phyloP scores from a whole-genome alignment of 2,113 vertebrate genomes.

The Psammodynastes pulverulentus region DNA sequence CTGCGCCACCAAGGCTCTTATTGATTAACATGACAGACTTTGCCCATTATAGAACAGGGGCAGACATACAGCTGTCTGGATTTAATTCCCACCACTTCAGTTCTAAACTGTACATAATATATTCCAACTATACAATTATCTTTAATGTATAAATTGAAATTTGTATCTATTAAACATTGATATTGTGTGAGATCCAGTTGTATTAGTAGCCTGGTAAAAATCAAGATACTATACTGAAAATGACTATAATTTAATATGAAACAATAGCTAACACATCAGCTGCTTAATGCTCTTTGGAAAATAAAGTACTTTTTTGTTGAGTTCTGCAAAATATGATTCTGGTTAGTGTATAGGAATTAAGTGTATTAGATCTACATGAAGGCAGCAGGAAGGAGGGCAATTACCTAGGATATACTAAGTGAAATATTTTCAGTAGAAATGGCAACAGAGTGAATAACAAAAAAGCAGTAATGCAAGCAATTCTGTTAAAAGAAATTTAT shows the following conservation, averaged over 20 bases:
- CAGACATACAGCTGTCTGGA: not conserved
- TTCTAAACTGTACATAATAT: not conserved
- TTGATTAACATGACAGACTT: not conserved
- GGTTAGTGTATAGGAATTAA: not conserved
- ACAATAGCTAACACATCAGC: not conserved
- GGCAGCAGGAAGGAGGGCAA: not conserved
- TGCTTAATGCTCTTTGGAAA: not conserved
- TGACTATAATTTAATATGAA: not conserved
- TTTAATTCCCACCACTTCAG: not conserved
- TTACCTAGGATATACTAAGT: not conserved
- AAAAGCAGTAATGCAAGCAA: not conserved
- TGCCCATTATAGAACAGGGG: slow-evolving; percentile 17
- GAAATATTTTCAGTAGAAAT: not conserved
- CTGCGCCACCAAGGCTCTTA: too few relatives aligned
- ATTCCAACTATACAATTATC: slow-evolving; percentile 3
- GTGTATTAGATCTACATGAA: not conserved
- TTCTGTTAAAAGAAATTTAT: not conserved
- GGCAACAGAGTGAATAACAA: not conserved
- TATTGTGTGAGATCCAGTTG: not conserved
- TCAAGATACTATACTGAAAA: not conserved
- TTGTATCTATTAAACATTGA: not conserved
- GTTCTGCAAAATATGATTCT: not conserved
- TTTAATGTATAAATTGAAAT: slow-evolving; percentile 5
- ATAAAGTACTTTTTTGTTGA: not conserved
- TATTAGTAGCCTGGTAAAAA: not conserved